These are phyloP conservation scores for Helarctos malayanus DNA, from an alignment of 2,797 vertebrate genomes.

Conservation along the genomic window DNA sequence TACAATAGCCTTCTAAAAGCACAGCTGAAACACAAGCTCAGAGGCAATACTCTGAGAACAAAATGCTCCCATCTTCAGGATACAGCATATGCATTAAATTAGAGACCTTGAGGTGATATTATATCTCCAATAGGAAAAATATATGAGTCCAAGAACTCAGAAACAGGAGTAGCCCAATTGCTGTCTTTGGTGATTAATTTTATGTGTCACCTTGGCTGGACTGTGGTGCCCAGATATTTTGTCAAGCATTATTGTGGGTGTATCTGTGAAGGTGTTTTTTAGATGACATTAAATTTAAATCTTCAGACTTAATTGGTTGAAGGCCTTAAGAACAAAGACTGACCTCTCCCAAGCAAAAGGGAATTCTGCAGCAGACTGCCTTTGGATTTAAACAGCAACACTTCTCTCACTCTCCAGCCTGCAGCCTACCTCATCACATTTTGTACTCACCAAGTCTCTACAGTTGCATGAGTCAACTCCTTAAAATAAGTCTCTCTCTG, in stretches of 20 bases:
- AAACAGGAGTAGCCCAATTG: neutral
- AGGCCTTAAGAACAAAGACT: neutral
- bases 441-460: neutral
- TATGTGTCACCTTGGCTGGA: neutral
- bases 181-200: neutral
- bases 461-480: neutral
- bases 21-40: neutral
- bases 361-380: neutral
- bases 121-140: neutral
- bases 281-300: neutral
- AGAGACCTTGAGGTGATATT: neutral
- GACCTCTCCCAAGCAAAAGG: no score
- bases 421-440: neutral
- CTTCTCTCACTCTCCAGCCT: neutral
- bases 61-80: neutral
- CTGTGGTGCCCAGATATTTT: neutral
- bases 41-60: neutral
- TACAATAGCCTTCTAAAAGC: neutral
- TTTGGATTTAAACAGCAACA: neutral
- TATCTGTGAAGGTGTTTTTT: neutral
- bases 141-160: neutral
- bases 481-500: neutral
- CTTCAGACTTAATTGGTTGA: neutral
- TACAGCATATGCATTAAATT: neutral
- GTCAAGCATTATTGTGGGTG: neutral